phyloP scores from a whole-genome alignment of 2,888 invertebrate genomes.

The Dugesia japonica region DNA sequence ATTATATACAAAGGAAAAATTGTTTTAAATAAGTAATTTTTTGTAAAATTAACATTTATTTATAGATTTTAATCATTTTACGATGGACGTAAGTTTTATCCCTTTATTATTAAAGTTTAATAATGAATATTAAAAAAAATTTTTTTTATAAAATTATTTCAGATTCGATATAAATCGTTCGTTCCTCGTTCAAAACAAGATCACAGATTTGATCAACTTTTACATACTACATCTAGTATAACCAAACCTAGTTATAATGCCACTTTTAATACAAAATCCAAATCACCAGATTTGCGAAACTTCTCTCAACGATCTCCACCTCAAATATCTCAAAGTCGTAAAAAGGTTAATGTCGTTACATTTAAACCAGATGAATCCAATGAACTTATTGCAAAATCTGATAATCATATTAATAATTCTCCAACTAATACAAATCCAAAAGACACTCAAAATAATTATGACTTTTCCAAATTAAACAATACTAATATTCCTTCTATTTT shows the following conservation, averaged over 20 bases:
- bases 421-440: not conserved
- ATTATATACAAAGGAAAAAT: constrained; percentile 11
- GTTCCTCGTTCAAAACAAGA: constrained; percentile 22
- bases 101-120: not conserved
- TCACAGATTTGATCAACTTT: constrained; percentile 22
- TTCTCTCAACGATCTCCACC: not conserved
- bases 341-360: not conserved
- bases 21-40: constrained; percentile 20
- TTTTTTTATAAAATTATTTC: not conserved
- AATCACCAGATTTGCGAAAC: not conserved
- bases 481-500: not conserved
- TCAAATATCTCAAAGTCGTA: not conserved
- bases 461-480: not conserved
- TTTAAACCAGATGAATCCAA: constrained; percentile 1
- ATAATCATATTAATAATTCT: not conserved
- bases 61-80: not conserved
- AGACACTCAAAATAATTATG: not conserved
- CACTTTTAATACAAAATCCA: not conserved
- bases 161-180: constrained; percentile 23
- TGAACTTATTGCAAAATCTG: not conserved
- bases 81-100: constrained; percentile 11
- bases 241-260: not conserved
- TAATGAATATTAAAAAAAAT: not conserved
- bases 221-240: not conserved
- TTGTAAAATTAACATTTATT: constrained; percentile 4